Conservation (phyloP, 1,140 invertebrate genomes). For the Cephus cinctus region DNA sequence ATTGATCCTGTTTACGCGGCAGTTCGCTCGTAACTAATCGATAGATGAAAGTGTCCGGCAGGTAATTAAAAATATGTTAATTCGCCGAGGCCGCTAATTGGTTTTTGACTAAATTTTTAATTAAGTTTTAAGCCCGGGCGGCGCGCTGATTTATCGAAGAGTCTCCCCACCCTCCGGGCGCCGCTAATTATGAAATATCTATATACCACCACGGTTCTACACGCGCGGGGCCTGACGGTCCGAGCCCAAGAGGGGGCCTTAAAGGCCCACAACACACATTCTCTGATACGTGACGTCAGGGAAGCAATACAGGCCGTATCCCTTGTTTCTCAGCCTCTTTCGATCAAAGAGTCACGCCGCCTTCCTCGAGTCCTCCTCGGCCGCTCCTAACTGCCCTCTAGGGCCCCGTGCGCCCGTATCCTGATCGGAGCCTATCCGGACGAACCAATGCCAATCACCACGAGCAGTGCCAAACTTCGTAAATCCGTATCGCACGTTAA, state of each 20-base stretch:
- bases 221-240: too few species aligned
- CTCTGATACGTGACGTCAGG: too few species aligned
- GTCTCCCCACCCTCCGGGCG: conserved; percentile 17
- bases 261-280: too few species aligned
- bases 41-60: conserved; percentile 35
- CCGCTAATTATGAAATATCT: conserved; percentile 44
- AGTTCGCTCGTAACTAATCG: too few species aligned
- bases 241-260: too few species aligned
- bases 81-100: conserved; percentile 43
- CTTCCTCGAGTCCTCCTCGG: conserved; percentile 1
- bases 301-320: too few species aligned
- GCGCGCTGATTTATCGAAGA: conserved; percentile 45
- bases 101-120: conserved; percentile 53
- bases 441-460: too few species aligned
- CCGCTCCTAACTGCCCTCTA: conserved; percentile 5
- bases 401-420: not conserved
- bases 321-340: conserved; percentile 21
- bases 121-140: conserved; percentile 47
- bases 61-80: conserved; percentile 53
- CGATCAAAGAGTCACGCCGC: conserved; percentile 30
- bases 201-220: conserved; percentile 5
- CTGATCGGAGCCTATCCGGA: too few species aligned
- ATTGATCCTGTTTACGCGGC: too few species aligned
- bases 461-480: too few species aligned
- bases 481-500: too few species aligned